These are phyloP conservation scores for Dicerorhinus sumatrensis DNA, from an alignment of 2,113 vertebrate genomes.

Conservation along the genomic window DNA sequence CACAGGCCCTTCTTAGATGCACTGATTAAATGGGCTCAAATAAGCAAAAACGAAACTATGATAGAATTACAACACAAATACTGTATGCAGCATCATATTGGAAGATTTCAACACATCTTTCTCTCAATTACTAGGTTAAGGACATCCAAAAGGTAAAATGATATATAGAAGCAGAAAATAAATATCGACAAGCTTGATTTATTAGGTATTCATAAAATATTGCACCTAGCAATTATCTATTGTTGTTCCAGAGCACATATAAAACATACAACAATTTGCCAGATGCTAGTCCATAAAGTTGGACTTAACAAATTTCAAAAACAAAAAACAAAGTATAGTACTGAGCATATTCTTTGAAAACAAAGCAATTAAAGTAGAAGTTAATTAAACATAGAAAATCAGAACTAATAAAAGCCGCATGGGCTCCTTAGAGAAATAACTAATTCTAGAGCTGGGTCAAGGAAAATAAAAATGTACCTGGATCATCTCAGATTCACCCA, in stretches of 20 bases:
- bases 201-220: neutral
- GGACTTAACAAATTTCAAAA: neutral
- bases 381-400: neutral
- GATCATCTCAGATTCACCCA: neutral
- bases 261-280: neutral
- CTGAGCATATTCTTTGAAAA: neutral
- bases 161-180: neutral
- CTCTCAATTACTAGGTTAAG: neutral
- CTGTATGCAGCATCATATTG: neutral
- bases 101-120: neutral
- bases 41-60: neutral
- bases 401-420: neutral
- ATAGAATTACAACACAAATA: no score
- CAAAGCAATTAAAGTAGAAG: neutral
- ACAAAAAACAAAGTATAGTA: neutral
- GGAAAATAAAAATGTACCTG: neutral
- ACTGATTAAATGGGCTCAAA: neutral
- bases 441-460: neutral
- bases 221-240: neutral
- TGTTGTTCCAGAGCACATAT: neutral
- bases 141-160: neutral
- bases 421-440: neutral
- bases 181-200: neutral
- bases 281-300: neutral
- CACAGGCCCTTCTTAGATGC: neutral